Base-by-base conservation (phyloP, 2,797 vertebrate genomes). In the Pelodytes ibericus region DNA sequence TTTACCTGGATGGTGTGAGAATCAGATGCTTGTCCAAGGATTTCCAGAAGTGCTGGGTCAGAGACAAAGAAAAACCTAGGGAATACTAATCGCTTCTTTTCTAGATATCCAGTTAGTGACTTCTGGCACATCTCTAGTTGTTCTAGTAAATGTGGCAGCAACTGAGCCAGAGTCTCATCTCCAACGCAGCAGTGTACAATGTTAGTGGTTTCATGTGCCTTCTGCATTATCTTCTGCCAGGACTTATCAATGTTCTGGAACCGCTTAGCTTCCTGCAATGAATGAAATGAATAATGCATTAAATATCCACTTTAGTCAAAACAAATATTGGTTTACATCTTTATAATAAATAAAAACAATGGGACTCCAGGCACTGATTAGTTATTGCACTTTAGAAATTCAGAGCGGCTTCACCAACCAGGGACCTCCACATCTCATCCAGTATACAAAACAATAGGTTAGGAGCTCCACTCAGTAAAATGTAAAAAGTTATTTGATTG, bases 21-120 rank as follows among this genome's bases (percentile, higher is more conserved):
- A 87, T 95, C 94, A 2, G 94, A 94, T 33, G 94, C 94, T 80
- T 95, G 94, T 27, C 94, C 94, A 80, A 95, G 92, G 25, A 95
- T 93, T 88, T 95, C 94, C 79, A 95, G 85, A 68, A 95, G 91
- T 27, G 87, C 86, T 2, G 94, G 94, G 73, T 95, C 94, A 0
- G 94, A 95, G 30, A 95, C 91, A 22, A 95, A 95, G 89, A 95
- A 95, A 80, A 95, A 95, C 1, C 94, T 90, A 57, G 94, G 93
- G 72, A 95, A 95, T 75, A 93, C 84, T 64, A 95, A 84, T 0
- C 94, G 86, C 65, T 95, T 95, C 85, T 94, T 94, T 86, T 95
- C 94, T 85, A 95, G 85, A 80, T 95, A 95, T 9, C 94, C 94
- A 0, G 92, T 93, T 56, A 95, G 88, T 56, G 94, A 95, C 83